Evolutionary conservation across 2,888 invertebrate species (phyloP).

Genomic region (Alloscopus bannaensis): DNA sequence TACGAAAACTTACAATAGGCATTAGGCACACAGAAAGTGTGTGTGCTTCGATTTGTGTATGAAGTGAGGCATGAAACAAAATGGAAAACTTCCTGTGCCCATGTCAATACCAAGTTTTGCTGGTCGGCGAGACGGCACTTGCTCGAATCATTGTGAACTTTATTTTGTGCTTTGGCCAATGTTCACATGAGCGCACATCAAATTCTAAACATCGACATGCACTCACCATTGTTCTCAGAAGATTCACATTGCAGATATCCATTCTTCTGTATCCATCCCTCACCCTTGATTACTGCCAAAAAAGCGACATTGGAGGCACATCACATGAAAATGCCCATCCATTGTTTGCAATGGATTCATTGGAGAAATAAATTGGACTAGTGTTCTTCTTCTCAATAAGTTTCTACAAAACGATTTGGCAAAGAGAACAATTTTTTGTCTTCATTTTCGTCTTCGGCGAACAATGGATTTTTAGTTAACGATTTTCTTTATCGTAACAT

Average conservation of each 20-base stretch:
- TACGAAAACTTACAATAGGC: constrained; percentile 37
- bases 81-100: constrained; percentile 15
- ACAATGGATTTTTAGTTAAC: neutral
- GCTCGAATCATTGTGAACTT: too few relatives aligned
- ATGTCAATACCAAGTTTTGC: constrained; percentile 12
- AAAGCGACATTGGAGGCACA: too few relatives aligned
- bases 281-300: constrained; percentile 28
- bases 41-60: constrained; percentile 35
- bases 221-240: constrained; percentile 3
- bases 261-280: constrained; percentile 32
- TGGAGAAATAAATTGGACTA: too few relatives aligned
- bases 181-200: constrained; percentile 7
- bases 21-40: neutral
- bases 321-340: too few relatives aligned
- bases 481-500: neutral
- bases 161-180: too few relatives aligned
- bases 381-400: too few relatives aligned
- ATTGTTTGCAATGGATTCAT: too few relatives aligned
- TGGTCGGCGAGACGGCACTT: too few relatives aligned
- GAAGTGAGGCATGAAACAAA: constrained; percentile 35
- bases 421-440: constrained; percentile 3
- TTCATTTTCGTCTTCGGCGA: neutral
- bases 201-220: too few relatives aligned
- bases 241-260: constrained; percentile 26
- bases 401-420: constrained; percentile 35